Evolutionary conservation across 2,888 invertebrate genomes (phyloP).

Genomic region (Octodonta nipae): DNA sequence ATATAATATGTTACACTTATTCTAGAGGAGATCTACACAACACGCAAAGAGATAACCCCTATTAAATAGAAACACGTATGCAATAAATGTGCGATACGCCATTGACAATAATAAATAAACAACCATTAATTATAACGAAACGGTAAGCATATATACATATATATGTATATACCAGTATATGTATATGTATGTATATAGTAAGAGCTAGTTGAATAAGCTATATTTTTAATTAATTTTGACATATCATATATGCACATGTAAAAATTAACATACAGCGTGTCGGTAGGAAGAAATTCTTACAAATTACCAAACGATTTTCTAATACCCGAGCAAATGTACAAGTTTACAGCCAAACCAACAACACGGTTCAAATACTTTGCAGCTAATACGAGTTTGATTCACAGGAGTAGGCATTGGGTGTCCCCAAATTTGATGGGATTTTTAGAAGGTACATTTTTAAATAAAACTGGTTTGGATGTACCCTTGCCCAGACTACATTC

Average conservation of each 20-base stretch:
- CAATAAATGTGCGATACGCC: constrained; percentile 31
- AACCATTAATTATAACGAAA: constrained; percentile 25
- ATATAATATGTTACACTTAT: constrained; percentile 34
- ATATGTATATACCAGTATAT: constrained; percentile 4
- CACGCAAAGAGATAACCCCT: constrained; percentile 38
- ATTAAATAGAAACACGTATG: constrained; percentile 30
- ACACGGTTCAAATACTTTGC: too few relatives aligned
- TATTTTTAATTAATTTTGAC: constrained; percentile 3
- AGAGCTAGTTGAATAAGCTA: constrained; percentile 1
- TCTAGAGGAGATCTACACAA: constrained; percentile 38
- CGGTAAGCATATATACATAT: constrained; percentile 19
- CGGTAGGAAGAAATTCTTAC: too few relatives aligned
- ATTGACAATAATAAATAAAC: constrained; percentile 28
- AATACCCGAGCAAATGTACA: too few relatives aligned
- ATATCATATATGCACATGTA: constrained; percentile 28
- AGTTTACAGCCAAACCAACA: too few relatives aligned
- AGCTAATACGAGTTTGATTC: too few relatives aligned
- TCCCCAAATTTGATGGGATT: too few relatives aligned
- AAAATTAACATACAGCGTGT: too few relatives aligned
- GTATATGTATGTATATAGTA: constrained; percentile 6
- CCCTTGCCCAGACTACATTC: too few relatives aligned
- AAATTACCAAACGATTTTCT: too few relatives aligned
- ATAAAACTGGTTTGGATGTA: too few relatives aligned
- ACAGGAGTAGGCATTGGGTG: too few relatives aligned
- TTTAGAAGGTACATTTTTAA: too few relatives aligned